Base-by-base conservation (phyloP, 2,888 invertebrate genomes). In the Phyllotreta cruciferae region DNA sequence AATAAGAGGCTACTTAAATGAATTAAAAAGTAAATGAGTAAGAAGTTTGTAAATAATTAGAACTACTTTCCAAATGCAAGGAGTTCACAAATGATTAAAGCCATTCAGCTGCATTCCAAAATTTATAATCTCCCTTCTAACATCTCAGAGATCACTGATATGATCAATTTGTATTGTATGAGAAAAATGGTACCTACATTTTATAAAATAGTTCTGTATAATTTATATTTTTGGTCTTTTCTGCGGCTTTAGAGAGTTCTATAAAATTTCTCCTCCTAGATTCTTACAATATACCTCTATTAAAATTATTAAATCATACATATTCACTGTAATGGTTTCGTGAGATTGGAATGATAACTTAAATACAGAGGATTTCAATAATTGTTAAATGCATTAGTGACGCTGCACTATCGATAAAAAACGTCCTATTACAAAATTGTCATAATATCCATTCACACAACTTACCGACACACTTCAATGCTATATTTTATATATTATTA, bases 371-470 rank as follows among this genome's bases (percentile, higher is more conserved):
- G 24, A 24, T 24, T 49, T 49, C 11, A 2, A 49, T 2, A 35
- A n/a, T 10, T 6, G 35, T 34, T 34, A 49, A 47, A 47, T 14
- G 13, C 13, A 47, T 6, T 14, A 47, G 50, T 34, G 52, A 52
- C 49, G 53, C 34, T 53, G 53, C 41, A 60, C 52, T 53, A 60
- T 36, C 10, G 9, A 50, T 42, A 11, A 35, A 58, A 58, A 34
- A 44, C 36, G 37, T 14, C 35, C 58, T 24, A 41, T 50, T 52
- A 52, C 13, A 37, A 57, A 60, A 53, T 52, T 42, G 52, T 38
- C 53, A 38, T 35, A 50, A 24, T 55, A 37, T 39, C 53, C 63
- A 57, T 52, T 64, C 68, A 65, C 56, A 38, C 64, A 64, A 13
- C 39, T 57, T 45, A 55, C 60, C 54, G 34, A 35, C 53, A 53